A percentile compares a stretch with the other conserved stretches of the same genome.
These are phyloP conservation scores for Azemiops feae DNA, from an alignment of 2,113 vertebrate species.

Conservation along the genomic window DNA sequence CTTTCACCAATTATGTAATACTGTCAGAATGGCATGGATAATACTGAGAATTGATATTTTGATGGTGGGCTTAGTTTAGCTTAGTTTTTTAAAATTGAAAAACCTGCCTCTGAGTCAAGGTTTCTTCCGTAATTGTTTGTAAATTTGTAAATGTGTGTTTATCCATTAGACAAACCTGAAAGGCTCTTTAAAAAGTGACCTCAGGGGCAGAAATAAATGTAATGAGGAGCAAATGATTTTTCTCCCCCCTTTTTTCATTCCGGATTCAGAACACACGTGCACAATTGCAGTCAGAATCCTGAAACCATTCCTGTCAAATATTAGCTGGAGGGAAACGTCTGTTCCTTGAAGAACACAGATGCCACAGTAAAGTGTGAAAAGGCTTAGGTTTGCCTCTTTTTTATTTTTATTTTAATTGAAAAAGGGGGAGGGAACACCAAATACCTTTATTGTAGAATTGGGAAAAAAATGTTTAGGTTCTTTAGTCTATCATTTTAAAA, in stretches of 20 bases:
- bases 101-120: slow-evolving; percentile 30
- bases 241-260: slow-evolving; percentile 58
- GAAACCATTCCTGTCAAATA: slow-evolving; percentile 74
- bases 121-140: slow-evolving; percentile 46
- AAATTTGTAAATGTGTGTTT: slow-evolving; percentile 41
- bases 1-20: slow-evolving; percentile 75
- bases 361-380: slow-evolving; percentile 56
- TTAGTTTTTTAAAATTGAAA: slow-evolving; percentile 22
- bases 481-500: background rate
- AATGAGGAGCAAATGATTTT: slow-evolving; percentile 65
- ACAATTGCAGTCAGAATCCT: slow-evolving; percentile 71
- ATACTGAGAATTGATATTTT: slow-evolving; percentile 68
- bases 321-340: slow-evolving; percentile 75
- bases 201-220: slow-evolving; percentile 59
- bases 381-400: slow-evolving; percentile 43
- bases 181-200: slow-evolving; percentile 60
- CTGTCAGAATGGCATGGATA: slow-evolving; percentile 68
- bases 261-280: slow-evolving; percentile 77
- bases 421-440: slow-evolving; percentile 39
- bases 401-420: slow-evolving; percentile 5
- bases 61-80: slow-evolving; percentile 52
- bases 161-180: slow-evolving; percentile 49
- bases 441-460: slow-evolving; percentile 30
- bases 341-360: slow-evolving; percentile 74
- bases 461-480: slow-evolving; percentile 22